phyloP scores from a whole-genome alignment of 2,113 vertebrate genomes.

The Zapus hudsonius region DNA sequence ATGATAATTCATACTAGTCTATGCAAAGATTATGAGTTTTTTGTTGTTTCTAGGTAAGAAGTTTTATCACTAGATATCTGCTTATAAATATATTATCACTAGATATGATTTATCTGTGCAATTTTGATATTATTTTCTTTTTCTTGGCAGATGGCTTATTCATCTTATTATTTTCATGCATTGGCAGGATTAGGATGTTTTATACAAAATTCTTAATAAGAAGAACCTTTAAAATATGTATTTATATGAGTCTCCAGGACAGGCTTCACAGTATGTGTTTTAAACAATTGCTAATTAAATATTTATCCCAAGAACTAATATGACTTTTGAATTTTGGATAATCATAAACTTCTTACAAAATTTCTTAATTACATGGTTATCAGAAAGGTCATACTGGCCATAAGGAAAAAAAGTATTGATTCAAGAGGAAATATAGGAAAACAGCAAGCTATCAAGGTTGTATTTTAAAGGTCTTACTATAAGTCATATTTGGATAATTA shows the following conservation, averaged over 20 bases:
- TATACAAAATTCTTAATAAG: constrained; percentile 67
- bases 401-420: constrained; percentile 1
- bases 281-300: constrained; percentile 70
- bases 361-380: constrained; percentile 59
- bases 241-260: constrained; percentile 50
- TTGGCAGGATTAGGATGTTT: constrained; percentile 70
- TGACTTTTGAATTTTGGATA: constrained; percentile 58
- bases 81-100: no score
- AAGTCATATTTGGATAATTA: constrained; percentile 37
- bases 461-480: constrained; percentile 2
- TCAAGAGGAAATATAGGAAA: constrained; percentile 2
- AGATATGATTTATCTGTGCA: constrained; percentile 62
- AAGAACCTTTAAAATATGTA: constrained; percentile 63
- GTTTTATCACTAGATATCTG: no score
- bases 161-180: constrained; percentile 67
- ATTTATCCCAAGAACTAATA: constrained; percentile 55
- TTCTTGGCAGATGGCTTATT: constrained; percentile 76
- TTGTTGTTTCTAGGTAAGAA: constrained; percentile 36
- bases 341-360: constrained; percentile 43
- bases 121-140: constrained; percentile 70
- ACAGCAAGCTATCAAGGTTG: constrained; percentile 9
- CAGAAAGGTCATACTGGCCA: constrained; percentile 20
- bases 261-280: constrained; percentile 59
- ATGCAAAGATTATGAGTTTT: background rate
- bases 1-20: background rate